Conservation (phyloP, 2,113 vertebrate genomes). For the Psettodes erumei region DNA sequence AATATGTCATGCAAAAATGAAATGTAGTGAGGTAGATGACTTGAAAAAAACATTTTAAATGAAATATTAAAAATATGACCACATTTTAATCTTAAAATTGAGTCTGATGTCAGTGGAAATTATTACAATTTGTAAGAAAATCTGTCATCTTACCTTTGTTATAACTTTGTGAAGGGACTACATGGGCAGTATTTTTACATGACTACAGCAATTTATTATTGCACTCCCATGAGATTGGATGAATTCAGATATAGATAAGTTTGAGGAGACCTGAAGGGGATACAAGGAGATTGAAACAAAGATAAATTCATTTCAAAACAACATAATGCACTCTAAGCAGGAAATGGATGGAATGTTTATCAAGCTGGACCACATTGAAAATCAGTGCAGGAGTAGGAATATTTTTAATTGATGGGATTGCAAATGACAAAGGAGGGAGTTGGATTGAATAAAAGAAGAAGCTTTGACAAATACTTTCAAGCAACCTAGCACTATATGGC, state of each 20-base stretch:
- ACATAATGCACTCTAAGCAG: background rate
- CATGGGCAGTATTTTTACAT: no score
- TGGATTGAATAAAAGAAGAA: background rate
- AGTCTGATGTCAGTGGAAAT: background rate
- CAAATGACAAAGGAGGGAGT: background rate
- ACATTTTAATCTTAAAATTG: background rate
- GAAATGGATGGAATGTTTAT: conserved; percentile 1
- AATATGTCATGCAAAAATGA: conserved; percentile 7
- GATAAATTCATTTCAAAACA: background rate
- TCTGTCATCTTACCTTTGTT: no score
- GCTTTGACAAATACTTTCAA: background rate
- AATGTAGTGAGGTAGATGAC: background rate
- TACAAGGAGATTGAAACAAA: background rate
- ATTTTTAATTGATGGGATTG: background rate
- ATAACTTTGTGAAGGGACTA: no score
- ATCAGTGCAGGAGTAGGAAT: background rate
- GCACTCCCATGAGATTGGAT: background rate
- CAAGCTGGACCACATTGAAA: background rate
- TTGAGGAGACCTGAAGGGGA: background rate
- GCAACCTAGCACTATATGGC: background rate
- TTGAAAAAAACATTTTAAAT: background rate
- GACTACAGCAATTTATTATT: background rate
- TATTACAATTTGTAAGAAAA: background rate
- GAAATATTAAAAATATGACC: background rate
- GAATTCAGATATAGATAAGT: background rate